Conservation (phyloP, 2,797 vertebrate species). For the Syndactyla subalaris region DNA sequence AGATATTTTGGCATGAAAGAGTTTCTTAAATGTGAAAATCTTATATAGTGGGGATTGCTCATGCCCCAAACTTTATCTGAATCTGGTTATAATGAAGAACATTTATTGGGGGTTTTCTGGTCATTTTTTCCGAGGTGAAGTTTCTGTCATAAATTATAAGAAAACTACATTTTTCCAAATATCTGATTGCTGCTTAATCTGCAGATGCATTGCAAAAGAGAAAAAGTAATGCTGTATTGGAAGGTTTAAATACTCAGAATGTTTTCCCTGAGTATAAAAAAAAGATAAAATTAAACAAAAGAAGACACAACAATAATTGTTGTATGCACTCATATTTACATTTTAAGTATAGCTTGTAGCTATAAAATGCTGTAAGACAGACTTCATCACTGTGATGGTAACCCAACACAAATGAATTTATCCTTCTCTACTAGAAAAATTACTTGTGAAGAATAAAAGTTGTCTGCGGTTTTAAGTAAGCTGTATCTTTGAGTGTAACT, state of each 20-base stretch:
- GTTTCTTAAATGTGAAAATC: background rate
- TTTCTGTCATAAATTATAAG: background rate
- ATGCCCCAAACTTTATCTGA: background rate
- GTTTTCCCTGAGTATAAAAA: background rate
- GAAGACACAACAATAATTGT: background rate
- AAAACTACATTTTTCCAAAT: constrained; percentile 11
- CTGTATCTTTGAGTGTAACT: constrained; percentile 41
- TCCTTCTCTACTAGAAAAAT: background rate
- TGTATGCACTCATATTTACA: background rate
- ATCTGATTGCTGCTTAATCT: background rate
- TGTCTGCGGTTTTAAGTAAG: constrained; percentile 26
- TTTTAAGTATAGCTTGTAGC: background rate
- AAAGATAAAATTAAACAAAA: background rate
- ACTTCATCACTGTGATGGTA: background rate
- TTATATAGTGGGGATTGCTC: background rate
- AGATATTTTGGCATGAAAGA: background rate
- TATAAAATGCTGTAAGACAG: background rate
- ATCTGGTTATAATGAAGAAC: background rate
- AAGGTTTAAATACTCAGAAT: background rate
- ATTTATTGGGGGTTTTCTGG: background rate
- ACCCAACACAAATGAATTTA: background rate
- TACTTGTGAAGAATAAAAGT: background rate
- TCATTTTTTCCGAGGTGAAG: background rate
- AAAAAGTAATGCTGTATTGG: background rate
- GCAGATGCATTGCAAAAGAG: background rate